phyloP scores from a whole-genome alignment of 2,888 invertebrate species.

The Anthophora plumipes region DNA sequence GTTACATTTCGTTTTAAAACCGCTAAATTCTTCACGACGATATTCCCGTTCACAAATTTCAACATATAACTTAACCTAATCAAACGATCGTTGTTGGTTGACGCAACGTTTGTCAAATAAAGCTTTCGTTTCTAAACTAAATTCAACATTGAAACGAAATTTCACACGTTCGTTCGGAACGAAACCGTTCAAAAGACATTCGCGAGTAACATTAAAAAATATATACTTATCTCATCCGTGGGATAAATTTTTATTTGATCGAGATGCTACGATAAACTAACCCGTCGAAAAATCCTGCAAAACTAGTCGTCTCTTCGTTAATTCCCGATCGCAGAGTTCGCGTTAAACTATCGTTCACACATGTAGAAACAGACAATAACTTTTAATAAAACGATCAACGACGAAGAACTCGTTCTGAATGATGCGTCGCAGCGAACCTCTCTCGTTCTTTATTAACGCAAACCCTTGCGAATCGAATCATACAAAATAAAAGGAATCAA shows the following conservation, averaged over 20 bases:
- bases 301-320: conserved; percentile 7
- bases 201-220: conserved; percentile 44
- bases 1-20: not conserved
- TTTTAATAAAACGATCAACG: too few relatives aligned
- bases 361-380: too few relatives aligned
- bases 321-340: conserved; percentile 6
- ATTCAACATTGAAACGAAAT: conserved; percentile 24
- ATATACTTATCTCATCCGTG: conserved; percentile 37
- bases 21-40: not conserved
- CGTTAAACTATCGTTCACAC: not conserved
- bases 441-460: conserved; percentile 7
- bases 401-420: too few relatives aligned
- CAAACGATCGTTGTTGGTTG: not conserved
- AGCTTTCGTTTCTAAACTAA: conserved; percentile 9
- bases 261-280: conserved; percentile 21
- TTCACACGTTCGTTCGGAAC: conserved; percentile 17
- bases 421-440: conserved; percentile 9
- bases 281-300: conserved; percentile 5
- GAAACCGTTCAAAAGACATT: conserved; percentile 28
- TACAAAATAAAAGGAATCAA: conserved; percentile 50
- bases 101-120: conserved; percentile 6
- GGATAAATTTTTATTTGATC: conserved; percentile 14
- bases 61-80: too few relatives aligned
- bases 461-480: conserved; percentile 31
- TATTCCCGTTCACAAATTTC: too few relatives aligned